Percentiles rank a stretch among this genome's conserved stretches.
Evolutionary conservation across 2,797 vertebrate genomes (phyloP).

Genomic region (Darevskia mixta): DNA sequence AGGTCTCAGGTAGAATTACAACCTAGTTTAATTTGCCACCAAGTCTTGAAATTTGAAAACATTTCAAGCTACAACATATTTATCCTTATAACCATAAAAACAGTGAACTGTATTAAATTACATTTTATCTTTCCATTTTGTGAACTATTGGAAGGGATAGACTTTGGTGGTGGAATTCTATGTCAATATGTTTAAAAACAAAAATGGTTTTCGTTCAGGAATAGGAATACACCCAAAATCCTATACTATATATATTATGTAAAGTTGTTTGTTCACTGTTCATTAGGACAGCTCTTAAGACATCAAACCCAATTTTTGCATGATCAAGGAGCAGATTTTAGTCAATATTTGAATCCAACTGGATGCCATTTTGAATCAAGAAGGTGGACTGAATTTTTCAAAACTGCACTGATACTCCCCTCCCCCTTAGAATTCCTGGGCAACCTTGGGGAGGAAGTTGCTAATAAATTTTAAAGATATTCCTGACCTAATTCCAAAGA

Average conservation of each 20-base stretch:
- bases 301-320: too few relatives aligned
- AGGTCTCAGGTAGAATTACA: not conserved
- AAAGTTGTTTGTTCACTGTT: too few relatives aligned
- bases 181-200: not conserved
- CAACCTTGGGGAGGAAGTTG: too few relatives aligned
- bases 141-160: not conserved
- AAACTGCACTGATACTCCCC: too few relatives aligned
- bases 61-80: not conserved
- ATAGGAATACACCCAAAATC: not conserved
- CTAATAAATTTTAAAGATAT: not conserved
- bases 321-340: too few relatives aligned
- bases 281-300: too few relatives aligned
- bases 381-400: too few relatives aligned
- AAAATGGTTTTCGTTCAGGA: not conserved
- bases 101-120: not conserved
- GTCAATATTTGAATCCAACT: too few relatives aligned
- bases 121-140: not conserved
- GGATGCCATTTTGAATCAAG: too few relatives aligned
- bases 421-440: too few relatives aligned
- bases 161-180: not conserved
- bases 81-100: not conserved
- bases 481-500: not conserved
- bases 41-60: not conserved
- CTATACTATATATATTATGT: too few relatives aligned
- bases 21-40: not conserved